Conservation (phyloP, 1,140 invertebrate species). For the Brachionus koreanus region DNA sequence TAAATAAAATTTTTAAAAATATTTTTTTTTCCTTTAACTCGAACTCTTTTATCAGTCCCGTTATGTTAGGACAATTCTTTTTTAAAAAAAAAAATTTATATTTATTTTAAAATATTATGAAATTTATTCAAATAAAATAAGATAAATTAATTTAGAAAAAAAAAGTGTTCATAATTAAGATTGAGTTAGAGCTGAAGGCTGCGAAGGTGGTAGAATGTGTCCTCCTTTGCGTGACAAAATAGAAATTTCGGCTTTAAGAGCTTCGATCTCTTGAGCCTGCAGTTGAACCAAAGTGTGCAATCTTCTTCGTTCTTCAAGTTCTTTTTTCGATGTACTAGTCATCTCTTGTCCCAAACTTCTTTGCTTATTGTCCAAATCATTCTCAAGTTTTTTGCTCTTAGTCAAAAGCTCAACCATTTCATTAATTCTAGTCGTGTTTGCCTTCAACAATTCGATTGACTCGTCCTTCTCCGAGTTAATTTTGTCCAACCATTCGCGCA, state of each 20-base stretch:
- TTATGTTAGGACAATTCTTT: no score
- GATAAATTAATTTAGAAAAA: neutral
- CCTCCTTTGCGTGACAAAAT: slow-evolving; percentile 57
- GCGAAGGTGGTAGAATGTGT: slow-evolving; percentile 31
- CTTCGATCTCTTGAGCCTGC: slow-evolving; percentile 58
- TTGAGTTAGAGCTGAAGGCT: neutral
- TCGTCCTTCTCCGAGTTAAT: slow-evolving; percentile 50
- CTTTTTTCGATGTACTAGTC: slow-evolving; percentile 52
- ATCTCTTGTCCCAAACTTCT: slow-evolving; percentile 56
- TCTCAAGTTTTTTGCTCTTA: slow-evolving; percentile 52
- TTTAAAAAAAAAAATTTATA: no score
- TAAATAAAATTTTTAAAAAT: no score
- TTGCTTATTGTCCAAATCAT: slow-evolving; percentile 52
- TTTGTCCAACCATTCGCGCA: slow-evolving; percentile 46
- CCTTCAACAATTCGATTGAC: slow-evolving; percentile 52
- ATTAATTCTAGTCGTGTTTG: slow-evolving; percentile 55
- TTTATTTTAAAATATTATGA: no score
- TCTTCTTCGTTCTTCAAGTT: slow-evolving; percentile 53
- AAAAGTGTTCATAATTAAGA: neutral
- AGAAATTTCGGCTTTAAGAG: slow-evolving; percentile 57
- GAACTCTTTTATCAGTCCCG: no score
- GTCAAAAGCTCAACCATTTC: slow-evolving; percentile 53
- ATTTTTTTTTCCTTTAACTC: no score
- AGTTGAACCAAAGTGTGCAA: slow-evolving; percentile 57
- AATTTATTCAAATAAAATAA: neutral